These are phyloP conservation scores for Plecotus auritus DNA, from an alignment of 2,113 vertebrate species.

Conservation along the genomic window DNA sequence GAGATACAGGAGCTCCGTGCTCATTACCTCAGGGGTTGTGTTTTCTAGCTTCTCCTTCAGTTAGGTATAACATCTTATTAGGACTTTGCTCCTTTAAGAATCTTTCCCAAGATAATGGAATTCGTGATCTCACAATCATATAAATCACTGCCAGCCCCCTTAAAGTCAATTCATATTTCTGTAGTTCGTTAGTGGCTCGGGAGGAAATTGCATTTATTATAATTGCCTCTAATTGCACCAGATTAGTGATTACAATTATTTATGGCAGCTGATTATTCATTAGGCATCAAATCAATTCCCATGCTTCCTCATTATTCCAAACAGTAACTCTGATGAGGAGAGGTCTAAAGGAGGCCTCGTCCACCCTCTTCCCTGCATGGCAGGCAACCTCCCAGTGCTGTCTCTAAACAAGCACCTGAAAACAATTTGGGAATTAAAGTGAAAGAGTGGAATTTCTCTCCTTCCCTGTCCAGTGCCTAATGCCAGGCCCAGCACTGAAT, in stretches of 20 bases:
- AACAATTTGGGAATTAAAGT: slow-evolving; percentile 53
- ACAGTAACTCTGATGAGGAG: slow-evolving; percentile 83
- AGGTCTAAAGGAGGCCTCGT: slow-evolving; percentile 69
- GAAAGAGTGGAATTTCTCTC: background rate
- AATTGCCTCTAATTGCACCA: slow-evolving; percentile 89
- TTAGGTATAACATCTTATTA: slow-evolving; percentile 1
- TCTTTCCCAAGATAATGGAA: slow-evolving; percentile 63
- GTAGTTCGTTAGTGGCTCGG: slow-evolving; percentile 85
- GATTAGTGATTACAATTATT: slow-evolving; percentile 92
- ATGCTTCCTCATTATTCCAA: slow-evolving; percentile 80
- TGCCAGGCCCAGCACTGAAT: background rate
- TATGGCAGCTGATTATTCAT: slow-evolving; percentile 90
- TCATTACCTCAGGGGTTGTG: background rate
- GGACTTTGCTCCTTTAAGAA: slow-evolving; percentile 71
- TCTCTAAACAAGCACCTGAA: slow-evolving; percentile 57
- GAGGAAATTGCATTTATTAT: slow-evolving; percentile 91
- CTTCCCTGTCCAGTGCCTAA: background rate
- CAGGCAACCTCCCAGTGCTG: background rate
- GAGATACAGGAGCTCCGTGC: background rate
- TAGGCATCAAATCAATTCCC: slow-evolving; percentile 86
- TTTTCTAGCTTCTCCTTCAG: background rate
- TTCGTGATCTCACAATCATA: slow-evolving; percentile 76
- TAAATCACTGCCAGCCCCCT: slow-evolving; percentile 83
- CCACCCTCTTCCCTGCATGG: slow-evolving; percentile 59
- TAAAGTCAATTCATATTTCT: slow-evolving; percentile 87